Conservation (phyloP, 2,797 vertebrate species). For the Chaenodraco wilsoni region DNA sequence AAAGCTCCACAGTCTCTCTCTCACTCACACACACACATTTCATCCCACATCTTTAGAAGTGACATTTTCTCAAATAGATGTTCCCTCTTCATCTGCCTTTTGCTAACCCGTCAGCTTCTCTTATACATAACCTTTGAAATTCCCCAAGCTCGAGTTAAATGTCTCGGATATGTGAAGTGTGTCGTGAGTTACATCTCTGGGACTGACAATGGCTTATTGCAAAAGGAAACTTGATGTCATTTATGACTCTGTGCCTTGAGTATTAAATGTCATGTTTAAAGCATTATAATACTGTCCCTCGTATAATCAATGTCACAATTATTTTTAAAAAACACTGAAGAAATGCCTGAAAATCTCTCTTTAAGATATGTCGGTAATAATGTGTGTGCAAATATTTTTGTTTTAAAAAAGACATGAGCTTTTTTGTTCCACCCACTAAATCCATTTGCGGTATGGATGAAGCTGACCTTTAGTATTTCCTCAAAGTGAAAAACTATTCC, state of each 20-base stretch:
- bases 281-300: conserved; percentile 27
- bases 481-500: background rate
- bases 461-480: background rate
- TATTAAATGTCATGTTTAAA: conserved; percentile 52
- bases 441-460: background rate
- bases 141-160: conserved; percentile 12
- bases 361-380: background rate
- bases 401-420: background rate
- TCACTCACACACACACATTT: conserved; percentile 4
- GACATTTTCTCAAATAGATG: conserved; percentile 33
- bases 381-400: background rate
- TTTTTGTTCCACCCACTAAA: no score
- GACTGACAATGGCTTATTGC: conserved; percentile 7
- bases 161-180: conserved; percentile 20
- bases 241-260: conserved; percentile 26
- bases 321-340: conserved; percentile 8
- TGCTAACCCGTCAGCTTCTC: conserved; percentile 33
- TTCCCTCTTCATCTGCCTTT: conserved; percentile 28
- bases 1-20: background rate
- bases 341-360: background rate
- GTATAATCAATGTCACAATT: conserved; percentile 27
- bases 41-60: conserved; percentile 16
- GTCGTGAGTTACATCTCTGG: conserved; percentile 21
- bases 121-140: conserved; percentile 41
- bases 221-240: conserved; percentile 30